A percentile compares a stretch with the other conserved stretches of the same genome.
These are phyloP conservation scores for Arbacia lixula DNA, from an alignment of 53 echinoderm and acorn worm species.

Conservation along the genomic window DNA sequence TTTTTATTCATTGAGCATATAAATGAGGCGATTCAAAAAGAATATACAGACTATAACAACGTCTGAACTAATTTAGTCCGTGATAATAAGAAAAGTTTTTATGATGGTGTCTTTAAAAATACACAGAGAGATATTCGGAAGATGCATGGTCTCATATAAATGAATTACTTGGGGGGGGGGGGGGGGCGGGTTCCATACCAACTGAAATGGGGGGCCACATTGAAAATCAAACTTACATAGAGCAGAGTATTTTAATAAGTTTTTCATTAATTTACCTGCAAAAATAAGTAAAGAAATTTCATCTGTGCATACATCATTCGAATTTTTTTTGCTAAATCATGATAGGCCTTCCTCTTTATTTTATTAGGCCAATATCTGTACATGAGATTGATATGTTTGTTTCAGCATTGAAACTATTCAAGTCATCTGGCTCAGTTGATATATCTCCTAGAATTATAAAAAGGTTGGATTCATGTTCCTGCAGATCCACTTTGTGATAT, in stretches of 20 bases:
- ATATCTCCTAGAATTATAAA: background rate
- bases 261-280: background rate
- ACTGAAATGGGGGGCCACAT: background rate
- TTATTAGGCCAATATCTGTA: constrained; percentile 5
- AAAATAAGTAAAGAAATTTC: constrained; percentile 3
- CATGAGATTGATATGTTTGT: background rate
- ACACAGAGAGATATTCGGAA: constrained; percentile 2
- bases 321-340: background rate
- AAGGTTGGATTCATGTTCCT: background rate
- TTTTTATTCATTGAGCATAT: too few relatives aligned
- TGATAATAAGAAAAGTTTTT: too few relatives aligned
- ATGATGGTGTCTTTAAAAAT: background rate
- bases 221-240: background rate
- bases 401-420: background rate
- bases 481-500: background rate
- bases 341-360: background rate
- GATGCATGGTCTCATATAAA: background rate
- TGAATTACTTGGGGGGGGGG: constrained; percentile 1
- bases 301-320: background rate
- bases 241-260: constrained; percentile 14
- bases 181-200: background rate
- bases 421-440: background rate
- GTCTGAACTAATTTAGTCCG: too few relatives aligned
- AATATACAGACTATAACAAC: too few relatives aligned
- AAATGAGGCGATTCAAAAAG: too few relatives aligned